Evolutionary conservation across 2,113 vertebrate species (phyloP), one percentile per base, ranked within the genome.

Genomic region (Marmota monax): DNA sequence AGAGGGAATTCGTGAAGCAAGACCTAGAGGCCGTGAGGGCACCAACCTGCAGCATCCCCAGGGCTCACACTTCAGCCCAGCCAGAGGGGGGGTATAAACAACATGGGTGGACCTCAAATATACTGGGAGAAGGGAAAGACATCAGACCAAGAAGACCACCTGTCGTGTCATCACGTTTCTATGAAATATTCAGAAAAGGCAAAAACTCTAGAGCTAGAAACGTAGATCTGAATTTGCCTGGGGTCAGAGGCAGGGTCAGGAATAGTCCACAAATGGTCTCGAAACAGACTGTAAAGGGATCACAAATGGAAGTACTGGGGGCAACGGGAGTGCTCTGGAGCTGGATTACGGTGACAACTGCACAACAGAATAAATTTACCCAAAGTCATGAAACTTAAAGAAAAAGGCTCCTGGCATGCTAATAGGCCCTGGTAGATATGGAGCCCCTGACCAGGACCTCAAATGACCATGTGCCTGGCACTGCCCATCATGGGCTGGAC

Each of bases 391-490:
- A 27, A 78, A 45, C 29, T 18, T 84, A 34, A 56, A 78, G 37
- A 1, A 9, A 32, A 58, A 88, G 45, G 16, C 76, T 73, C 63
- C 17, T 22, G n/a, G 58, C 27, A 14, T 17, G 18, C 22, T 74
- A 2, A 7, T 0, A 2, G 34, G 29, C 7, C 34, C 70, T 39
- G 27, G 34, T 10, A 61, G 22, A 4, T 2, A 12, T 0, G 3
- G 34, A 58, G 39, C n/a, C 45, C 42, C 16, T 17, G 77, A 27
- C 4, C 13, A 1, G 5, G 25, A 51, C 2, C 0, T 53, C 87
- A n/a, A 56, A 61, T 16, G 45, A n/a, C 11, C 29, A 0, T 0
- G 25, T 8, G 67, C 29, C 53, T 20, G 37, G 23, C 1, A 17
- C 63, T 34, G 20, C 61, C 42, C 48, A 1, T 6, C 18, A 2